Base-by-base conservation (phyloP, 2,113 vertebrate genomes). In the Petroica traversi region DNA sequence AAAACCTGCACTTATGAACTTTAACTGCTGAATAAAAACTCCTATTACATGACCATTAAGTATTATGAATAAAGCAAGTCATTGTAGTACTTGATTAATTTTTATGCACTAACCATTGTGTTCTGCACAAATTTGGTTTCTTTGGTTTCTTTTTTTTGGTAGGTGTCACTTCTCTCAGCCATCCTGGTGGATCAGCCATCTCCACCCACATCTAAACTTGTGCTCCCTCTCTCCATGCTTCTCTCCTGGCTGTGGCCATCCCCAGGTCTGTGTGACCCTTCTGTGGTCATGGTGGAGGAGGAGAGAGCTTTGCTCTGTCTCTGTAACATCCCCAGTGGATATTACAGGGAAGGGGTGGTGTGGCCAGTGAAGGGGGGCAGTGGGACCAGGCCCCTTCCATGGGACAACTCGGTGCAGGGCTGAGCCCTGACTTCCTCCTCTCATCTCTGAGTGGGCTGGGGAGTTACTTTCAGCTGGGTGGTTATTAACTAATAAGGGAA, bases 1-100 rank as follows among this genome's bases (percentile, higher is more conserved):
- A 98, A 98, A 98, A 98, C 97, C 97, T 77, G 80, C 97, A 98
- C 98, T 98, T 98, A 98, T 95, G 98, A 98, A 98, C 98, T 98
- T 98, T 98, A 98, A 98, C 98, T 98, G 98, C 98, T 96, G 98
- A 98, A 98, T 98, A 98, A 98, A 98, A 98, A 98, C 98, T 98
- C 98, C 98, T 98, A 98, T 98, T 98, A 98, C 98, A 98, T 98
- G 98, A 98, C 98, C 98, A 98, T 98, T 98, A 98, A 98, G 94
- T 98, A 97, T 98, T 98, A 98, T 98, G 98, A 98, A 98, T 98
- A 98, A 98, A 98, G 97, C 97, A 97, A 97, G 98, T 98, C 97
- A 98, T 97, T 97, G 96, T 97, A 97, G 98, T 96, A 98, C 98
- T 98, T 98, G 98, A 98, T 98, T 98, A 98, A 98, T 98, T 98